Percentiles rank a stretch among this genome's conserved stretches.
Evolutionary conservation across 2,113 vertebrate genomes (phyloP).

Genomic region (Lanius collurio): DNA sequence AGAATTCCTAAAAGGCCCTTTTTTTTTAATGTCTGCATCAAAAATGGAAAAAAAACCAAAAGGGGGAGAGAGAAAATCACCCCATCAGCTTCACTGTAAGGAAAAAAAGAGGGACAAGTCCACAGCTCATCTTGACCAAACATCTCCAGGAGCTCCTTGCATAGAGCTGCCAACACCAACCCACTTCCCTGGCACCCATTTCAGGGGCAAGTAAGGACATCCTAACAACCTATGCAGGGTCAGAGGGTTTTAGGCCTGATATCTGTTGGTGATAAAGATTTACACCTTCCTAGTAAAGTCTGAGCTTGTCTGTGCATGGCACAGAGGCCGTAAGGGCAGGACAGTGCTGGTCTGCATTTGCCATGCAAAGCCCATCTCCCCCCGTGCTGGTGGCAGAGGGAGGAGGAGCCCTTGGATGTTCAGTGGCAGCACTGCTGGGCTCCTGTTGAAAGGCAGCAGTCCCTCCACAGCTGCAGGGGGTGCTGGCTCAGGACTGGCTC

Average conservation of each 20-base stretch:
- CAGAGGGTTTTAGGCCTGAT: not conserved
- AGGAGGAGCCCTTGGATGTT: not conserved
- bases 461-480: not conserved
- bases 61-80: not conserved
- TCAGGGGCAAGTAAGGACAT: not conserved
- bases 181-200: not conserved
- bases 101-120: not conserved
- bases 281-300: not conserved
- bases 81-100: not conserved
- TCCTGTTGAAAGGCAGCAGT: not conserved
- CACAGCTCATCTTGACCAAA: not conserved
- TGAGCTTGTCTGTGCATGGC: not conserved
- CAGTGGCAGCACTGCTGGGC: not conserved
- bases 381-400: not conserved
- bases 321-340: not conserved
- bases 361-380: not conserved
- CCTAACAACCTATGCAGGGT: rapidly evolving
- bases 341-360: rapidly evolving
- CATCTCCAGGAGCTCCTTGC: not conserved
- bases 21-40: not conserved
- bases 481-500: not conserved
- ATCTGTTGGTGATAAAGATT: not conserved
- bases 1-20: not conserved
- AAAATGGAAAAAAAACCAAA: not conserved
- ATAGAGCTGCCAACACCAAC: not conserved